phyloP scores from a whole-genome alignment of 1,140 invertebrate genomes.

The Scaptomyza graminum region DNA sequence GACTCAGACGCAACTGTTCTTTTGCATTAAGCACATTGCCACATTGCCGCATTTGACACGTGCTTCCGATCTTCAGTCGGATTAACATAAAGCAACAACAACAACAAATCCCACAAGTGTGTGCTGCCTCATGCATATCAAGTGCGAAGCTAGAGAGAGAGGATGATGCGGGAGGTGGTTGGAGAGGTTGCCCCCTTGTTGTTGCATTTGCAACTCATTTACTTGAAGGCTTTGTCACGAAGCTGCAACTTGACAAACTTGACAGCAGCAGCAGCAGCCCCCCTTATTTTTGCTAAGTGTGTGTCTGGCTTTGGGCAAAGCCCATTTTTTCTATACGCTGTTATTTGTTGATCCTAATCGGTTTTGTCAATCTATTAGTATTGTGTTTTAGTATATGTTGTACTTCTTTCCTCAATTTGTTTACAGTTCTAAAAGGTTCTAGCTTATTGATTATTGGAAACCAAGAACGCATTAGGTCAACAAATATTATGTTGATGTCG shows the following conservation, averaged over 20 bases:
- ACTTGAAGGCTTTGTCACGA: conserved; percentile 48
- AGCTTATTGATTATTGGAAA: too few species aligned
- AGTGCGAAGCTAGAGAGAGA: conserved; percentile 26
- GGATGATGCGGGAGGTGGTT: too few species aligned
- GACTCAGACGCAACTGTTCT: conserved; percentile 37
- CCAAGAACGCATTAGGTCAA: too few species aligned
- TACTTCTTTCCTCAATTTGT: too few species aligned
- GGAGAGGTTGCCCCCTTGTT: conserved; percentile 9
- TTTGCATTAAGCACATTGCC: conserved; percentile 43
- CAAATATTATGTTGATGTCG: too few species aligned
- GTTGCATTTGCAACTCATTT: conserved; percentile 39
- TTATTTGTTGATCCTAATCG: background rate
- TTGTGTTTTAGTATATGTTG: background rate
- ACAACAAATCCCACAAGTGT: conserved; percentile 74
- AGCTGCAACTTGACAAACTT: conserved; percentile 42
- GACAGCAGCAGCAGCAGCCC: conserved; percentile 23
- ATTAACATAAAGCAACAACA: conserved; percentile 54
- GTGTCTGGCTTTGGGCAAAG: background rate
- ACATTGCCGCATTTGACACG: conserved; percentile 71
- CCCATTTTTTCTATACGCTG: background rate
- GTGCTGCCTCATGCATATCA: conserved; percentile 72
- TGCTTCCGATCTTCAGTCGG: conserved; percentile 70
- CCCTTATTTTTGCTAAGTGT: background rate
- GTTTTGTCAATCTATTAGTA: too few species aligned
- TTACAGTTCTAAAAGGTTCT: too few species aligned